phyloP scores from a whole-genome alignment of 2,797 vertebrate species.

The Discoglossus pictus region DNA sequence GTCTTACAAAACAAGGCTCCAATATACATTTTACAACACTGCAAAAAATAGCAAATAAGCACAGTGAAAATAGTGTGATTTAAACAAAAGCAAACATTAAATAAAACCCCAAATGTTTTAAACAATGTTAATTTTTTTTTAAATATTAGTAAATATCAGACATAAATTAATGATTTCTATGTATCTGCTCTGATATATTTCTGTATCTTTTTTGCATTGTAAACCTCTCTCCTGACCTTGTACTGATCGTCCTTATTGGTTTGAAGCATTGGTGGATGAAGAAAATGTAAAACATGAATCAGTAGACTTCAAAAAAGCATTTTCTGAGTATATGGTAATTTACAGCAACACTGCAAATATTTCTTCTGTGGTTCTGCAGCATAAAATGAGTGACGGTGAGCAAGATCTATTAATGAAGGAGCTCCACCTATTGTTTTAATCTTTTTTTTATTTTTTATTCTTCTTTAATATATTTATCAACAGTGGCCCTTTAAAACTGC shows the following conservation, averaged over 20 bases:
- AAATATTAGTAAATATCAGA: too few species aligned
- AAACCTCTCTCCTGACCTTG: conserved; percentile 25
- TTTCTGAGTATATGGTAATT: conserved; percentile 35
- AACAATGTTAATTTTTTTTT: too few species aligned
- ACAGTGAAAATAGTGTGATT: too few species aligned
- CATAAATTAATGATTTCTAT: too few species aligned
- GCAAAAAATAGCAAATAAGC: too few species aligned
- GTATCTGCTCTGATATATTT: conserved; percentile 6
- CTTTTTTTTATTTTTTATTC: too few species aligned
- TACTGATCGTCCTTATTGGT: conserved; percentile 25
- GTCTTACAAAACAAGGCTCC: too few species aligned
- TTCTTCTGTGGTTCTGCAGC: not conserved
- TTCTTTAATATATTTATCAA: conserved; percentile 12
- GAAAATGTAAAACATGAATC: conserved; percentile 42
- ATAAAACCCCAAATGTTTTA: too few species aligned
- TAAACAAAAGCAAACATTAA: too few species aligned
- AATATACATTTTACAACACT: too few species aligned
- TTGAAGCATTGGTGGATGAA: conserved; percentile 27
- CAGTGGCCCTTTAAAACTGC: too few species aligned
- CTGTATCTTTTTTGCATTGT: conserved; percentile 1
- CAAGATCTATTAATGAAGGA: conserved; percentile 12
- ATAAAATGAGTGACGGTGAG: not conserved
- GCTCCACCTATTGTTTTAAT: too few species aligned
- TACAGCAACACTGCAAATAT: conserved; percentile 1
- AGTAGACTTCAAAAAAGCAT: conserved; percentile 31